Conservation (phyloP, 2,113 vertebrate genomes). For the Manacus vitellinus region DNA sequence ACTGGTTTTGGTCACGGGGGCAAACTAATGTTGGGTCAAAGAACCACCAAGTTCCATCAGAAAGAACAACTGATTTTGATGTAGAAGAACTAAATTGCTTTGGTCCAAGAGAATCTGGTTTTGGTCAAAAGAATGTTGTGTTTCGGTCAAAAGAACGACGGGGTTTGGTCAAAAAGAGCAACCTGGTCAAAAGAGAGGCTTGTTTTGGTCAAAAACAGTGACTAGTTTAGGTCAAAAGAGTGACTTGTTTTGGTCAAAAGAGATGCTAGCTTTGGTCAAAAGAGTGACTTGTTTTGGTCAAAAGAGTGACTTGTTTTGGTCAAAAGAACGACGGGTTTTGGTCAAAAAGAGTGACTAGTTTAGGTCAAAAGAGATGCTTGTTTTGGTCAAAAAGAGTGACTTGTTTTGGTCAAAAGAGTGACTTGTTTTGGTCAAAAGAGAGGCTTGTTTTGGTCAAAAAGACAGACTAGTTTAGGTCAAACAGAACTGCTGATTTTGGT, state of each 20-base stretch:
- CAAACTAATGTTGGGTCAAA: too few species aligned
- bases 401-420: not conserved
- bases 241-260: not conserved
- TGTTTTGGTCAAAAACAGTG: not conserved
- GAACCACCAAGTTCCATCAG: too few species aligned
- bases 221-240: too few species aligned
- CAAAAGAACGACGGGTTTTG: too few species aligned
- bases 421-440: not conserved
- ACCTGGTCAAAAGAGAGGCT: too few species aligned
- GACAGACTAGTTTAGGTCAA: too few species aligned
- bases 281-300: too few species aligned
- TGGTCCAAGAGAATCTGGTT: not conserved
- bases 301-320: not conserved
- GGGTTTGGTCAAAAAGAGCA: not conserved
- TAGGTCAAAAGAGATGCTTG: too few species aligned
- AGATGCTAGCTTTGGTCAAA: not conserved
- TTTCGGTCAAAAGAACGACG: not conserved
- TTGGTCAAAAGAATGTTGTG: accelerated
- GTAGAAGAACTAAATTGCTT: too few species aligned
- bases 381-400: not conserved
- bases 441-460: not conserved
- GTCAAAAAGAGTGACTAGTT: not conserved
- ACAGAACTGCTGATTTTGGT: not conserved
- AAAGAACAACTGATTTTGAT: too few species aligned
- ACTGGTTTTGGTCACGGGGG: too few species aligned